phyloP scores from a whole-genome alignment of 2,888 invertebrate genomes.

The Crepidodera aurea region DNA sequence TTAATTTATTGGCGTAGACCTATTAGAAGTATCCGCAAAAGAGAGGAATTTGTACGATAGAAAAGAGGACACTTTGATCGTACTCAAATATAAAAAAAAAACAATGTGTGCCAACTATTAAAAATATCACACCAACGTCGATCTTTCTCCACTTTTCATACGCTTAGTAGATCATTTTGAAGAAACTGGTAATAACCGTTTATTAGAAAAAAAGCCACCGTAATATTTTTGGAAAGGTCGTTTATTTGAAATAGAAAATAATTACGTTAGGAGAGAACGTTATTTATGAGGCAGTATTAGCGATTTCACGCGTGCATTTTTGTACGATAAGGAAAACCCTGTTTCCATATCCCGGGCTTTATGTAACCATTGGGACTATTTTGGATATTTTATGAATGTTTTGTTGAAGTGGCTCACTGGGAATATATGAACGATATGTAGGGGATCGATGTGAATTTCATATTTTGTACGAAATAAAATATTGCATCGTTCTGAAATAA shows the following conservation, averaged over 20 bases:
- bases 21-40: too few relatives aligned
- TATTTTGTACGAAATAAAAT: conserved; percentile 33
- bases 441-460: conserved; percentile 31
- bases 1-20: too few relatives aligned
- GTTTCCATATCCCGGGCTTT: conserved; percentile 35
- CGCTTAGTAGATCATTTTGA: conserved; percentile 6
- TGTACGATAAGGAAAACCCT: conserved; percentile 38
- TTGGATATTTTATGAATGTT: conserved; percentile 42
- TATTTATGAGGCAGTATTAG: conserved; percentile 38
- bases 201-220: conserved; percentile 11
- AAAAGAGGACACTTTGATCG: too few relatives aligned
- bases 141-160: neutral
- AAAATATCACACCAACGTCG: neutral
- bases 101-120: too few relatives aligned
- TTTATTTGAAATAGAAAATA: conserved; percentile 19
- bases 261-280: conserved; percentile 21
- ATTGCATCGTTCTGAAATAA: conserved; percentile 17
- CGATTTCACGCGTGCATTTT: conserved; percentile 37
- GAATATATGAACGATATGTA: conserved; percentile 27
- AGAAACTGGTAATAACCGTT: conserved; percentile 14
- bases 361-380: conserved; percentile 42
- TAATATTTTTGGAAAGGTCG: conserved; percentile 12
- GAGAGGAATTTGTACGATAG: too few relatives aligned
- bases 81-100: too few relatives aligned
- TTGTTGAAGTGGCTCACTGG: conserved; percentile 34